Percentiles rank a stretch among this genome's conserved stretches.
Conservation (phyloP, 2,888 invertebrate genomes). For the Eurois occulta region DNA sequence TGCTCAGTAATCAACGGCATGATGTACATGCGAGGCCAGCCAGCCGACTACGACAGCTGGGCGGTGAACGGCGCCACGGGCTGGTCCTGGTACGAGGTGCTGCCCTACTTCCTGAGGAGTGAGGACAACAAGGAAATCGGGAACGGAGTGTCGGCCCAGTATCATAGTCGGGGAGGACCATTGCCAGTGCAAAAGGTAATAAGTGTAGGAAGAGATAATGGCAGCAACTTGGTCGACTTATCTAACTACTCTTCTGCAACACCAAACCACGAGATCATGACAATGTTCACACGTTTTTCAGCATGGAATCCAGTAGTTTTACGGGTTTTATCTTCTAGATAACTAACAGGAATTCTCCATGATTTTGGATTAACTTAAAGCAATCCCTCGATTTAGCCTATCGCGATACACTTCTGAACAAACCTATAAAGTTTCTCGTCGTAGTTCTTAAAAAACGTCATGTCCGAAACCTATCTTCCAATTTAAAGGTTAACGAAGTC, state of each 20-base stretch:
- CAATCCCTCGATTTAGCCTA: neutral
- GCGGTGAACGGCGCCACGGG: constrained; percentile 93
- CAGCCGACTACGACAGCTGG: constrained; percentile 94
- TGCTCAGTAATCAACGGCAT: constrained; percentile 94
- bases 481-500: neutral
- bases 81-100: constrained; percentile 95
- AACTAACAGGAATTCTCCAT: neutral
- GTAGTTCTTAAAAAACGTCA: neutral
- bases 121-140: constrained; percentile 92
- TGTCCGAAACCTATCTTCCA: neutral
- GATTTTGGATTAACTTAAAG: neutral
- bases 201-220: neutral
- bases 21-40: constrained; percentile 95
- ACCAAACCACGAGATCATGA: neutral
- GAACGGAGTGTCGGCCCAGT: constrained; percentile 89
- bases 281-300: neutral
- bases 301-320: neutral
- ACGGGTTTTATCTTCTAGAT: neutral
- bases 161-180: constrained; percentile 91
- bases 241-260: neutral
- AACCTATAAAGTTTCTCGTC: neutral
- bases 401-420: too few species aligned
- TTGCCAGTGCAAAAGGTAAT: constrained; percentile 90
- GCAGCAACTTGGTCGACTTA: too few species aligned
- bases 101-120: constrained; percentile 93